Conservation (phyloP, 64 coral and sea anemone species). For the Dendrophyllia cribrosa region DNA sequence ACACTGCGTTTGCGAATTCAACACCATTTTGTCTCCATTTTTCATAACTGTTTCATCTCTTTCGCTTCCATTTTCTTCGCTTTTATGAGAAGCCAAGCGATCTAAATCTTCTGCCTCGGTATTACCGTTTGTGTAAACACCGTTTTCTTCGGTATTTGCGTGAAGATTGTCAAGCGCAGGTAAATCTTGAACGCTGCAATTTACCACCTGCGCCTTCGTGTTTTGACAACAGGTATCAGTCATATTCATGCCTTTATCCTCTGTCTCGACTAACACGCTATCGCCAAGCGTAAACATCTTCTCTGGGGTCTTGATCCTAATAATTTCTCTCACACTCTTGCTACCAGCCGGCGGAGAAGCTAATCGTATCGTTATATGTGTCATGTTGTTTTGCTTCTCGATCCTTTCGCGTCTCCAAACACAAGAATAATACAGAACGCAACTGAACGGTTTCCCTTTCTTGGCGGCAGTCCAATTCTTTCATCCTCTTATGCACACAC, state of each 20-base stretch:
- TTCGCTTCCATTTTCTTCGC: conserved; percentile 1
- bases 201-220: not conserved
- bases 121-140: not conserved
- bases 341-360: conserved; percentile 27
- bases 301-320: conserved; percentile 72
- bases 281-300: conserved; percentile 36
- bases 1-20: not conserved
- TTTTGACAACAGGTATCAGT: not conserved
- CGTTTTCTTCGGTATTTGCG: not conserved
- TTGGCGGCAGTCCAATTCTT: conserved; percentile 32
- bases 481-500: not conserved
- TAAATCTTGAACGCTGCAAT: not conserved
- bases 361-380: conserved; percentile 59
- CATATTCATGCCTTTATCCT: not conserved
- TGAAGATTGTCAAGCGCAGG: not conserved
- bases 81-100: not conserved
- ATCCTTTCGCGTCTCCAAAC: not conserved
- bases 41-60: not conserved
- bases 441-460: not conserved
- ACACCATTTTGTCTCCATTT: not conserved
- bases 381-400: conserved; percentile 14
- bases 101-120: not conserved
- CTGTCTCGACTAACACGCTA: not conserved
- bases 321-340: conserved; percentile 39
- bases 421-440: not conserved